A percentile compares a stretch with the other conserved stretches of the same genome.
Conservation (phyloP, 2,888 invertebrate species). For the Drosophila multiciliata region DNA sequence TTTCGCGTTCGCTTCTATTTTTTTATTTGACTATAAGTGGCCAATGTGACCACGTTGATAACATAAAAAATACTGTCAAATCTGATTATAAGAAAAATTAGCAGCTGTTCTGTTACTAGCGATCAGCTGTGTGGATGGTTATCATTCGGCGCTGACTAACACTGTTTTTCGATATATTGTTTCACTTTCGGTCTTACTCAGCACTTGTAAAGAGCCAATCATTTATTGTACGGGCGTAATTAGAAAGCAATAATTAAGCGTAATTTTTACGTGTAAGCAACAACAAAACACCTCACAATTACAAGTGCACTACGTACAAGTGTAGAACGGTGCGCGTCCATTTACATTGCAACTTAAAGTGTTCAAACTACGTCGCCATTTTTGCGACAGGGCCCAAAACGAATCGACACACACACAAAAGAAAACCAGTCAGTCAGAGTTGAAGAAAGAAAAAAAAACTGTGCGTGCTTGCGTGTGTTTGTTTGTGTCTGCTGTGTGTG, state of each 20-base stretch:
- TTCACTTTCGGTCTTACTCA: slow-evolving; percentile 29
- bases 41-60: slow-evolving; percentile 42
- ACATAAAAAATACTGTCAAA: slow-evolving; percentile 45
- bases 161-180: slow-evolving; percentile 52
- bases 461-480: slow-evolving; percentile 70
- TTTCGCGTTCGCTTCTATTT: slow-evolving; percentile 52
- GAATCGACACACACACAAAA: slow-evolving; percentile 66
- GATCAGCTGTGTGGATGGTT: slow-evolving; percentile 45
- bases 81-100: slow-evolving; percentile 24
- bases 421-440: slow-evolving; percentile 59
- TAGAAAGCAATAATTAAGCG: slow-evolving; percentile 77
- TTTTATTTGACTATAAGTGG: slow-evolving; percentile 52
- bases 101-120: slow-evolving; percentile 32
- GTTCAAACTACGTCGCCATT: slow-evolving; percentile 77
- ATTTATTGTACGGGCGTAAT: slow-evolving; percentile 75
- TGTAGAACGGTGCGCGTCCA: slow-evolving; percentile 45
- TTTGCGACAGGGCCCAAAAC: slow-evolving; percentile 59
- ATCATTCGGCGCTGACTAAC: slow-evolving; percentile 4
- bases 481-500: slow-evolving; percentile 69
- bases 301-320: slow-evolving; percentile 46
- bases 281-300: slow-evolving; percentile 60
- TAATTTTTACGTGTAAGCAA: slow-evolving; percentile 71
- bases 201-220: slow-evolving; percentile 52
- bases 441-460: slow-evolving; percentile 54
- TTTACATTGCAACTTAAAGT: slow-evolving; percentile 42